Evolutionary conservation across 2,888 invertebrate genomes (phyloP).

Genomic region (Epinotia demarniana): DNA sequence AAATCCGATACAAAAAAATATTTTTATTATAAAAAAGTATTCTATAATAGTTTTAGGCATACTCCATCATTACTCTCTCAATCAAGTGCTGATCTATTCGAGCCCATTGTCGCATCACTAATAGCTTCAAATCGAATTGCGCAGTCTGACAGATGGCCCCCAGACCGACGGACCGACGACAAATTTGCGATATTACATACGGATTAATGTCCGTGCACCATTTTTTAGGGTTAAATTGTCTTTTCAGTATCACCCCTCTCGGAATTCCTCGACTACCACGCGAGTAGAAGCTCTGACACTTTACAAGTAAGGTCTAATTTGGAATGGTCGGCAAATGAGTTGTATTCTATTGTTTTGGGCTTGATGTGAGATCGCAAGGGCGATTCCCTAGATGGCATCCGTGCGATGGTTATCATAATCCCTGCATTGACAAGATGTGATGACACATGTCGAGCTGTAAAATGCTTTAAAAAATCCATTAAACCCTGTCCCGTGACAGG

Average conservation of each 20-base stretch:
- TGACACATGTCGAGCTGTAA: constrained; percentile 84
- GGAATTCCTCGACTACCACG: constrained; percentile 49
- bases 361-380: constrained; percentile 77
- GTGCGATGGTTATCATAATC: constrained; percentile 85
- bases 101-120: constrained; percentile 62
- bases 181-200: constrained; percentile 84
- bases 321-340: constrained; percentile 47
- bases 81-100: constrained; percentile 57
- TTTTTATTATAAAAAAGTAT: neutral
- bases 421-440: constrained; percentile 84
- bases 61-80: constrained; percentile 49
- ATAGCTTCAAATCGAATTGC: constrained; percentile 78
- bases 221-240: constrained; percentile 85
- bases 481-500: constrained; percentile 48
- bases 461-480: constrained; percentile 74
- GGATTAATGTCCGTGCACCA: constrained; percentile 82
- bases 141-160: constrained; percentile 75
- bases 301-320: constrained; percentile 52
- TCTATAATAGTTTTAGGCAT: constrained; percentile 10
- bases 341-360: constrained; percentile 61
- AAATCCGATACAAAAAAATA: no score
- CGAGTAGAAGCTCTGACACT: constrained; percentile 48
- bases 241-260: constrained; percentile 75
- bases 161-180: constrained; percentile 76
- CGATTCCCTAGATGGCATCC: constrained; percentile 83